Conservation (phyloP, 2,113 vertebrate species). For the Scomber japonicus region DNA sequence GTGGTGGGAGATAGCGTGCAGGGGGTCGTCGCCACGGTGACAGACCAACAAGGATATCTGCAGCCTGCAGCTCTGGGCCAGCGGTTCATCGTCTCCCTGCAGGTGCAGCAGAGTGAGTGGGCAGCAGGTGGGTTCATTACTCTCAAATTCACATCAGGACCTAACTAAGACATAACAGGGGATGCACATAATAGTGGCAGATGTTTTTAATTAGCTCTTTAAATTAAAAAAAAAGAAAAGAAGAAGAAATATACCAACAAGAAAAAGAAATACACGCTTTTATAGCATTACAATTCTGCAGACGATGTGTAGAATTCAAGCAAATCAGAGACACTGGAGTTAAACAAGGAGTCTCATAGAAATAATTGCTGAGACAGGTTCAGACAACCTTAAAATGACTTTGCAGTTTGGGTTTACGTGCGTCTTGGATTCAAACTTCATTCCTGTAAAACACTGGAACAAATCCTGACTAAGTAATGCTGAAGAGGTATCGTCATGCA, state of each 20-base stretch:
- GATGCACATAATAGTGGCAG: neutral
- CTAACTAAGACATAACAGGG: neutral
- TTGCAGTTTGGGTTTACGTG: neutral
- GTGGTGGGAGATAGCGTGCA: slow-evolving; percentile 79
- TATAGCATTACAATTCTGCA: neutral
- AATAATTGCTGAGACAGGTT: neutral
- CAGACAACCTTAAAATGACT: neutral
- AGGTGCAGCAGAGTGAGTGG: slow-evolving; percentile 83
- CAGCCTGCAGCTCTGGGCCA: slow-evolving; percentile 76
- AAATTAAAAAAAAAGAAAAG: neutral
- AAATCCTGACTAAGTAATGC: neutral
- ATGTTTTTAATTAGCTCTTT: too few relatives aligned
- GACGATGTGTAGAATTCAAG: too few relatives aligned
- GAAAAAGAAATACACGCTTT: neutral
- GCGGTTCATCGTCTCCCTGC: slow-evolving; percentile 84
- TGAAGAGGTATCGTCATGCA: neutral
- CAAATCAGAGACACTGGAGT: neutral
- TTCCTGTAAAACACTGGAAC: neutral
- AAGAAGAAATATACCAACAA: neutral
- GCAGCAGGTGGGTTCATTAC: neutral
- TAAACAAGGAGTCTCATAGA: neutral
- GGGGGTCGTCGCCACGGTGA: slow-evolving; percentile 86
- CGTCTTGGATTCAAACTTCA: neutral
- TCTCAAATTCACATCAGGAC: neutral
- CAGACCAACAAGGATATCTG: slow-evolving; percentile 79